Evolutionary conservation across 2,113 vertebrate genomes (phyloP).

Genomic region (Peromyscus leucopus): DNA sequence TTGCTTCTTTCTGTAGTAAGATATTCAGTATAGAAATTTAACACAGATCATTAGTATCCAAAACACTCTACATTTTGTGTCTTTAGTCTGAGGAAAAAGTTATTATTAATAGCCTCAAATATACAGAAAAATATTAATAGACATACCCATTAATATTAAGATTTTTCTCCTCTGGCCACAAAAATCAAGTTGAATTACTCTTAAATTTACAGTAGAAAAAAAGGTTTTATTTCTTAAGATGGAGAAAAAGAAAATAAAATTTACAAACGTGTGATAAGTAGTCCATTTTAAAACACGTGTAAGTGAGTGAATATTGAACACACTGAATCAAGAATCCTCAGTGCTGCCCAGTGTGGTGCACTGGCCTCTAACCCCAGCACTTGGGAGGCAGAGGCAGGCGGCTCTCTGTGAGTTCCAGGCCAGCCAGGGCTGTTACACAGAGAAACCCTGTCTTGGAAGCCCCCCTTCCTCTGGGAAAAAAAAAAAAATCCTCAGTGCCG

Average conservation of each 20-base stretch:
- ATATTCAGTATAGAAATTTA: slow-evolving; percentile 38
- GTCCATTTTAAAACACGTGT: not conserved
- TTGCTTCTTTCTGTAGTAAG: slow-evolving; percentile 20
- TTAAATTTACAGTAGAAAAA: slow-evolving; percentile 8
- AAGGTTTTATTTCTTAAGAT: not conserved
- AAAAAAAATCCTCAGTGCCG: not conserved
- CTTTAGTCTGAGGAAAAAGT: slow-evolving; percentile 32
- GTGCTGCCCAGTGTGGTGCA: not conserved
- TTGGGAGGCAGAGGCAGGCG: not conserved
- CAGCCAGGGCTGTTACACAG: not conserved
- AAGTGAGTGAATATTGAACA: not conserved
- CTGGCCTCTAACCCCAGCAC: not conserved
- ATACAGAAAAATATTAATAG: slow-evolving; percentile 22
- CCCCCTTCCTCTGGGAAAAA: too few species aligned
- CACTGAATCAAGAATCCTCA: not conserved
- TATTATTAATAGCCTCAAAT: not conserved
- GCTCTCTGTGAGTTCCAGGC: not conserved
- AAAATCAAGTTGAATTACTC: slow-evolving; percentile 42
- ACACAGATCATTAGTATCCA: not conserved
- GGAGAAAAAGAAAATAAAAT: not conserved
- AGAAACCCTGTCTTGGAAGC: not conserved
- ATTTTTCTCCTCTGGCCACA: not conserved
- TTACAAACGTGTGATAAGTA: not conserved
- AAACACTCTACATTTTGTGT: not conserved
- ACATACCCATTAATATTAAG: slow-evolving; percentile 36